Percentiles rank a stretch among this genome's conserved stretches.
phyloP scores from a whole-genome alignment of 2,113 vertebrate species.

The Columba janthina region DNA sequence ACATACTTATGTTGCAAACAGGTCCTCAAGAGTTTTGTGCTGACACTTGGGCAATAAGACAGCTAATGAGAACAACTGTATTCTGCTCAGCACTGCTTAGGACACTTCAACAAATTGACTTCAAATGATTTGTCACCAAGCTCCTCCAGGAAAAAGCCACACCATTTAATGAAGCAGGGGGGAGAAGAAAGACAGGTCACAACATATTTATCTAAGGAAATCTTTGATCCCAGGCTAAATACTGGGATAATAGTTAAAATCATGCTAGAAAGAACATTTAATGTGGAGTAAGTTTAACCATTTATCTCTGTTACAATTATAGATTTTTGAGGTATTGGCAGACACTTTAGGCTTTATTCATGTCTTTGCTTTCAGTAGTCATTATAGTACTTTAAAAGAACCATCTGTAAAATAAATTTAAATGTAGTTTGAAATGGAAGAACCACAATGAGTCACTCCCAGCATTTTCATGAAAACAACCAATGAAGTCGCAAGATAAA shows the following conservation, averaged over 20 bases:
- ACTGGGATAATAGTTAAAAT: not conserved
- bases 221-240: not conserved
- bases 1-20: not conserved
- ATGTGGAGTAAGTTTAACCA: not conserved
- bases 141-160: not conserved
- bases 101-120: not conserved
- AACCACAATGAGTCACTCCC: not conserved
- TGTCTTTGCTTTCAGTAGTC: not conserved
- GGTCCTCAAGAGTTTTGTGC: constrained; percentile 5
- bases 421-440: not conserved
- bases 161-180: not conserved
- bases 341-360: not conserved
- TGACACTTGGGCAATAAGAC: not conserved
- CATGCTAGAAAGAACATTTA: not conserved
- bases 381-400: not conserved
- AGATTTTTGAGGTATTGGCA: not conserved
- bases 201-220: not conserved
- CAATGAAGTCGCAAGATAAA: not conserved
- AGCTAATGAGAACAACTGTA: constrained; percentile 9
- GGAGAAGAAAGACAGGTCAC: not conserved
- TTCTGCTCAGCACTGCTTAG: not conserved
- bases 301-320: not conserved
- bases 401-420: not conserved
- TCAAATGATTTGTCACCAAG: not conserved
- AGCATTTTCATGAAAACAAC: not conserved